Percentiles rank a stretch among this genome's conserved stretches.
These are phyloP conservation scores for Temnopleurus reevesii DNA, from an alignment of 53 echinoderm and acorn worm genomes.

Conservation along the genomic window DNA sequence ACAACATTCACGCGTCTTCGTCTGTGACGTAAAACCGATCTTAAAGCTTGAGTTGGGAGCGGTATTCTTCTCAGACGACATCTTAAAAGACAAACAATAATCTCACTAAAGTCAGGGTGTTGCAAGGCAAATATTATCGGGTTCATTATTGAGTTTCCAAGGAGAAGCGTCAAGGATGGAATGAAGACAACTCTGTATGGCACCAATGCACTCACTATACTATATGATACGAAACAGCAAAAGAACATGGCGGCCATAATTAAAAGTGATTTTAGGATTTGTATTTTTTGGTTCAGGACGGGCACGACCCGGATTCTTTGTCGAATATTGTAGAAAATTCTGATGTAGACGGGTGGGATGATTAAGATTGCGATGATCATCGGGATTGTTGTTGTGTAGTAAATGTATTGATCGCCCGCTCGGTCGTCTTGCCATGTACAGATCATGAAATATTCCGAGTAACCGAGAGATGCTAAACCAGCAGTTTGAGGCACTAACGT, in stretches of 20 bases:
- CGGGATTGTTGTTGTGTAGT: neutral
- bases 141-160: neutral
- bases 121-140: neutral
- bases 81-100: neutral
- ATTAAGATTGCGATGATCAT: neutral
- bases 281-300: neutral
- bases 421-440: neutral
- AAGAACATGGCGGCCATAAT: neutral
- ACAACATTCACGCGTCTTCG: neutral
- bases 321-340: neutral
- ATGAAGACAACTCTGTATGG: neutral
- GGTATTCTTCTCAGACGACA: neutral
- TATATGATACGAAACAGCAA: neutral
- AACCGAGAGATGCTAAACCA: neutral
- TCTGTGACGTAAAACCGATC: neutral
- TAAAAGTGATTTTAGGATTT: no score
- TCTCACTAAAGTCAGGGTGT: neutral
- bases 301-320: neutral
- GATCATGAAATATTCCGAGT: neutral
- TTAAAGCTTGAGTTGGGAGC: neutral
- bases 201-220: no score
- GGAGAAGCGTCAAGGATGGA: neutral
- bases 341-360: no score
- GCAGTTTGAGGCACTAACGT: neutral
- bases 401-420: neutral